phyloP scores from a whole-genome alignment of 2,888 invertebrate species.

The Noctua comes region DNA sequence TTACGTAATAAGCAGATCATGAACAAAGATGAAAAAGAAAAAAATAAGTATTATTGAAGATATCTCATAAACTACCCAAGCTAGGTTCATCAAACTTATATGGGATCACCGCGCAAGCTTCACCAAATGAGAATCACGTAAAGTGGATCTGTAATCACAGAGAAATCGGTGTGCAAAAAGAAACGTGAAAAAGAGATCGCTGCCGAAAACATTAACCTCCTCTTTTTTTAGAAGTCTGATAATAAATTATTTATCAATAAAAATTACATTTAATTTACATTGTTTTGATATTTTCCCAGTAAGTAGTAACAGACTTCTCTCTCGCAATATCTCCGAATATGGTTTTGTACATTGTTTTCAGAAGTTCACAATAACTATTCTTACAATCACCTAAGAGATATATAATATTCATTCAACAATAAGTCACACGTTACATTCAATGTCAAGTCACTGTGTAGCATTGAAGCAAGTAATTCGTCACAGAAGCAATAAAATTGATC shows the following conservation, averaged over 20 bases:
- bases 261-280: too few relatives aligned
- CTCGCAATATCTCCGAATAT: not conserved
- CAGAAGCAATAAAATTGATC: slow-evolving; percentile 20
- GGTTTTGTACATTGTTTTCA: not conserved
- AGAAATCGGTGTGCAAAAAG: too few relatives aligned
- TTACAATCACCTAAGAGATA: not conserved
- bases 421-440: slow-evolving; percentile 25
- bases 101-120: too few relatives aligned
- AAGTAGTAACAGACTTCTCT: not conserved
- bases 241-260: too few relatives aligned
- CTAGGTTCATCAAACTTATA: too few relatives aligned
- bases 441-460: slow-evolving; percentile 26
- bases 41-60: too few relatives aligned
- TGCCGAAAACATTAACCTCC: not conserved
- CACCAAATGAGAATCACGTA: not conserved
- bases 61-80: too few relatives aligned
- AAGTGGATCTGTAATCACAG: not conserved
- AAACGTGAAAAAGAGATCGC: too few relatives aligned
- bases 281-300: not conserved
- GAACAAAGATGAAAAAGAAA: too few relatives aligned
- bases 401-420: not conserved
- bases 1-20: too few relatives aligned
- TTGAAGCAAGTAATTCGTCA: slow-evolving; percentile 32
- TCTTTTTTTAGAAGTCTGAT: not conserved
- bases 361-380: not conserved